Evolutionary conservation across 2,888 invertebrate species (phyloP), one percentile per base, ranked within the genome.

Genomic region (Drosophila yooni): DNA sequence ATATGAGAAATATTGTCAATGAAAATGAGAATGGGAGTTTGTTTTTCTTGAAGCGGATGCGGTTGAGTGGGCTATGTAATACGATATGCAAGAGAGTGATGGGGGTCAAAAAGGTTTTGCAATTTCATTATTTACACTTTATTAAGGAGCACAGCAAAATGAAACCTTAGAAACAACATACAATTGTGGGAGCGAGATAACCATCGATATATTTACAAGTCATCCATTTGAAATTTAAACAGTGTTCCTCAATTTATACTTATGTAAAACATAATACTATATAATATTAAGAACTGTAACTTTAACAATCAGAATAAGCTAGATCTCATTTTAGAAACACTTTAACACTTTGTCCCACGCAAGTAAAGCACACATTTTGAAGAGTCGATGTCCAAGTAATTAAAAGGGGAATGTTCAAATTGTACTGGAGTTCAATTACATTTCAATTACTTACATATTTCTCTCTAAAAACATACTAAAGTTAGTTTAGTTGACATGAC

Each of bases 1-100:
- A 46, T 51, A 56, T 18, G 53, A 11, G 53, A 38, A 56, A 68
- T 53, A 60, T 59, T 69, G 34, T 67, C 70, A 75, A 60, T 60
- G 74, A 77, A 76, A 77, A 66, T 63, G 74, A 76, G 77, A 77
- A 77, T 74, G 70, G 70, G 67, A 77, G 64, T 54, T 65, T 62
- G 59, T 61, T 74, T 74, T 70, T 77, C 61, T 74, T 50, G 4
- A 31, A 40, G 57, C 63, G 61, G 64, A 68, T 77, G 80, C 80
- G 80, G 80, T 80, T 80, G 77, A 80, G 56, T 74, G 74, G 74
- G 51, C 66, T 34, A 71, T 50, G 77, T 70, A 78, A 78, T 67
- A 62, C 29, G 48, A 78, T 71, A 51, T 27, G 4, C 15, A 29
- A 13, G 34, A 46, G 33, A 13, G 53, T 50, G 48, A 27, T 18